Conservation (phyloP, 2,797 vertebrate genomes). For the Platyrinchus mystaceus region DNA sequence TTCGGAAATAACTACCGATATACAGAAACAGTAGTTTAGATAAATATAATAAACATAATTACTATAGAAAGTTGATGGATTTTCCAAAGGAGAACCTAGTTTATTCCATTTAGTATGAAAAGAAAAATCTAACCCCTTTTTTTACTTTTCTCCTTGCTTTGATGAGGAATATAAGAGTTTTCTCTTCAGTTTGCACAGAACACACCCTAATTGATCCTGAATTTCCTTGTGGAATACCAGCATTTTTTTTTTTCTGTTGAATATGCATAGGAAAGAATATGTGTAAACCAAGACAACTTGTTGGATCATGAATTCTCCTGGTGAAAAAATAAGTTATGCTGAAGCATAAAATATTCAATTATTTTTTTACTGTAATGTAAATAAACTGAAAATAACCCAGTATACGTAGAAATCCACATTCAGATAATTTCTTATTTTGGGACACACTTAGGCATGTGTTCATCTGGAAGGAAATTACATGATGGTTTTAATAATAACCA, state of each 20-base stretch:
- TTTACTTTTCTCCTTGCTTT: not conserved
- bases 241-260: not conserved
- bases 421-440: not conserved
- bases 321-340: not conserved
- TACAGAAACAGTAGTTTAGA: not conserved
- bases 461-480: not conserved
- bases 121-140: not conserved
- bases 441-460: not conserved
- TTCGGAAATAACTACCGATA: not conserved
- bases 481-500: fast-evolving
- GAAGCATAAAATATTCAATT: not conserved
- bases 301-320: not conserved
- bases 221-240: not conserved
- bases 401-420: not conserved
- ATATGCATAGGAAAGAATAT: not conserved
- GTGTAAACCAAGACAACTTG: not conserved
- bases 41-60: not conserved
- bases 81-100: not conserved
- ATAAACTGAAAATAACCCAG: fast-evolving
- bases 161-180: not conserved
- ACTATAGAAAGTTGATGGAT: not conserved
- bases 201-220: not conserved
- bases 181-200: not conserved
- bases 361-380: not conserved
- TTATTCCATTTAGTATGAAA: not conserved